Evolutionary conservation across 2,888 invertebrate species (phyloP), one percentile per base, ranked within the genome.

Genomic region (Agrotis ipsilon): DNA sequence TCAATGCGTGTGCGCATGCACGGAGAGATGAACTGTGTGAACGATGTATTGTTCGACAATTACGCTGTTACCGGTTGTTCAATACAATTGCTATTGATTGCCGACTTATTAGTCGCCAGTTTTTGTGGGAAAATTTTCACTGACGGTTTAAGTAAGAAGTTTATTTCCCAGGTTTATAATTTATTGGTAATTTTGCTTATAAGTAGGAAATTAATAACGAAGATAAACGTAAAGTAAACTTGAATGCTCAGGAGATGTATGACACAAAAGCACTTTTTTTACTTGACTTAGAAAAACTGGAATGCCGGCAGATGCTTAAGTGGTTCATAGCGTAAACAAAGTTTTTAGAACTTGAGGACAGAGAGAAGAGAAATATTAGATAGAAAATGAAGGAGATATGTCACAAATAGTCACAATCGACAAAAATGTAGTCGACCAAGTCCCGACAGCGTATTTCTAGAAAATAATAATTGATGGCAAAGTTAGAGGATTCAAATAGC

Each of bases 21-120:
- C 18, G 24, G 51, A 46, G 63, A 76, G 70, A 73, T 63, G 66
- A 78, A 80, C 68, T 68, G 75, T 80, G 81, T 61, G 81, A 82
- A 78, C 52, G 18, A 9, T 43, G 48, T 43, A 83, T 83, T 83
- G 79, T 83, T 81, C 67, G 39, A 62, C 71, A 71, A 75, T 80
- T 72, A 78, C 62, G 46, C 21, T 73, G 64, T 65, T 80, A 68
- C 73, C 65, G 66, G 68, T 69, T 72, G 73, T 71, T 55, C 66
- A 11, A 72, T 49, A 74, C 81, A 82, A 81, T 81, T 60, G 61
- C 59, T 68, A 74, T 74, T 81, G 63, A 78, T 76, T 61, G 68
- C 43, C 7, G 51, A 71, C 54, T 70, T 39, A 74, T 70, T 55
- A 27, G 45, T 13, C 49, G 59, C n/a, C 55, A 24, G 61, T 81